phyloP scores from a whole-genome alignment of 2,888 invertebrate genomes.

The Cryptus viduatorius region DNA sequence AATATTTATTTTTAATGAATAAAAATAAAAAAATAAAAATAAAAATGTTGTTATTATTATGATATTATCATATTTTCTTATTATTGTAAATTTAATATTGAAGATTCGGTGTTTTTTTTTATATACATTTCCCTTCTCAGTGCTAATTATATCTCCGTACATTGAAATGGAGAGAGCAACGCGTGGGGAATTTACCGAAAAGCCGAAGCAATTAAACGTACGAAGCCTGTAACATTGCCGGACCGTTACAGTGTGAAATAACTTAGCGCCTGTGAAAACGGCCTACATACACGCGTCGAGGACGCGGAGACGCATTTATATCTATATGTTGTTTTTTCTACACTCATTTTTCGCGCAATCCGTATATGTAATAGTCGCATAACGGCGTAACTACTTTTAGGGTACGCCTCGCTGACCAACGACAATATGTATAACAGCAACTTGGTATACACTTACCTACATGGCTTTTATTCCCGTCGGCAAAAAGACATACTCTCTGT shows the following conservation, averaged over 20 bases:
- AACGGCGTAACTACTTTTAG: constrained; percentile 22
- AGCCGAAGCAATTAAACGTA: constrained; percentile 56
- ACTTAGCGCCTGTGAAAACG: constrained; percentile 16
- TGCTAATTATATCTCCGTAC: constrained; percentile 53
- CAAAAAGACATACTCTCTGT: neutral
- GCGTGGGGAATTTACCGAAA: constrained; percentile 44
- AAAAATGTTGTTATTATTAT: no score
- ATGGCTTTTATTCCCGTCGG: constrained; percentile 9
- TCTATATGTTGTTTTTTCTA: constrained; percentile 4
- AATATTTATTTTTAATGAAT: no score
- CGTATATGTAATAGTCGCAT: constrained; percentile 17
- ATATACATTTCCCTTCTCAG: constrained; percentile 26
- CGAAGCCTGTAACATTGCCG: neutral
- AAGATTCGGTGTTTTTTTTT: constrained; percentile 1
- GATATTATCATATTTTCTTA: no score
- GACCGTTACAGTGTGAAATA: constrained; percentile 27
- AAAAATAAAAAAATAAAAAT: no score
- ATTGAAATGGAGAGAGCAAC: neutral
- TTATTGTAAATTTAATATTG: neutral
- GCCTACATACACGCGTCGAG: constrained; percentile 9
- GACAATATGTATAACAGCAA: constrained; percentile 34
- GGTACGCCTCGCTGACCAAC: constrained; percentile 35
- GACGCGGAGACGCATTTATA: neutral
- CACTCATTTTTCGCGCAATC: constrained; percentile 22
- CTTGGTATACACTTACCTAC: neutral